Conservation (phyloP, 1,140 invertebrate species). For the Holcopasites calliopsidis region DNA sequence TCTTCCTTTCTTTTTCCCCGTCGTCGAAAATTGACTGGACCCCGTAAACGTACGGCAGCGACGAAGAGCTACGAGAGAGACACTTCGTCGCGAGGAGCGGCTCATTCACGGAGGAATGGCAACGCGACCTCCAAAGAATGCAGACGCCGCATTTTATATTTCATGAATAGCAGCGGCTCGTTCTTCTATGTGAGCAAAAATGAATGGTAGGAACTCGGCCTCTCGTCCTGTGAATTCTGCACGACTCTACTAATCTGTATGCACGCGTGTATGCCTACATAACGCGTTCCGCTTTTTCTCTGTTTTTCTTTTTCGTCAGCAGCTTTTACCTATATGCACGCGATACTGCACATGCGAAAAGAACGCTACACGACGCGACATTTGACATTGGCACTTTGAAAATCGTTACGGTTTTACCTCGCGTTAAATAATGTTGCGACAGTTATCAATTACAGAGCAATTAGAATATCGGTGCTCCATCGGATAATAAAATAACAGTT, state of each 20-base stretch:
- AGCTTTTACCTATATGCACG: constrained; percentile 36
- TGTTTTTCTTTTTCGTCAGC: neutral
- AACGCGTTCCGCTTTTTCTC: neutral
- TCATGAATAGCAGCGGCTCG: constrained; percentile 15
- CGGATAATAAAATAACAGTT: constrained; percentile 57
- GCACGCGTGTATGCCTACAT: no score
- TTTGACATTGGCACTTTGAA: constrained; percentile 70
- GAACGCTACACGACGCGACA: constrained; percentile 40
- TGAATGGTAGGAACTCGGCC: constrained; percentile 64
- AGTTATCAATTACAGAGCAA: constrained; percentile 48
- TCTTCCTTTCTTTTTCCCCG: neutral
- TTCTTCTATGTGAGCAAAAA: constrained; percentile 36
- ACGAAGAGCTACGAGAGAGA: neutral
- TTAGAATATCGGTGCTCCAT: constrained; percentile 55
- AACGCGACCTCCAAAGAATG: constrained; percentile 43
- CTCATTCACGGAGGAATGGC: no score
- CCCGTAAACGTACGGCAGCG: neutral
- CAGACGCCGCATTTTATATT: constrained; percentile 6
- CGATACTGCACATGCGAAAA: constrained; percentile 40
- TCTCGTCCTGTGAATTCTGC: constrained; percentile 50
- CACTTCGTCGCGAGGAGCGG: neutral
- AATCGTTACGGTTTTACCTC: constrained; percentile 47
- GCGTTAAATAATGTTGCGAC: constrained; percentile 45
- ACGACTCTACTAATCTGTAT: no score
- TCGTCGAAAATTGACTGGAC: neutral